Evolutionary conservation across 2,113 vertebrate genomes (phyloP), one percentile per base, ranked within the genome.

Genomic region (Istiophorus platypterus): DNA sequence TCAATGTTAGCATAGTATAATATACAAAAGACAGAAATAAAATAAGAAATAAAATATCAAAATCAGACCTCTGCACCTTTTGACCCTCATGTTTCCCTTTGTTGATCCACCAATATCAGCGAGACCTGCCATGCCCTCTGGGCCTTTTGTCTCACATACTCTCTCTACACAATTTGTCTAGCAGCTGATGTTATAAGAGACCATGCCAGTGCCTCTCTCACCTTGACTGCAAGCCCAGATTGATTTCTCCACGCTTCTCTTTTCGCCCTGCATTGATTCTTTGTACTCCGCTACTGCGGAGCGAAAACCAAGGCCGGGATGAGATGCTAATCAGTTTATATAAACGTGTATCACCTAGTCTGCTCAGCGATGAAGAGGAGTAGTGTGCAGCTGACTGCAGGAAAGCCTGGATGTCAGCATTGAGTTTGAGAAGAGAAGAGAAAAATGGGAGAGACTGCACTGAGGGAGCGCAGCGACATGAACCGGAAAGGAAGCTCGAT

Each of bases 261-360:
- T 81, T 61, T 41, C 57, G 34, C 42, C 47, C 79, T 76, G 78
- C 74, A 70, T 84, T 76, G 90, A 93, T 91, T 90, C 62, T 77
- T 79, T 88, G 29, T 42, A 45, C 52, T 72, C 41, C 1, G 41
- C 59, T 7, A 71, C 72, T 42, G 69, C 24, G 14, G 39, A 85
- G 79, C 56, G 41, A 80, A 79, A 86, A 73, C 49, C 42, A 18
- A 73, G 62, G 71, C 42, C 7, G n/a, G 51, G 75, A 41, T 83
- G 75, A 88, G 86, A 85, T 91, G 76, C 72, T 90, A 78, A 90
- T 85, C 77, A 71, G 80, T 85, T 82, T 81, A 83, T 84, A 78
- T 80, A 78, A 84, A 83, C 78, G 75, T 85, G 80, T 63, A 68
- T 78, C 72, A 56, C 27, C 56, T 58, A 39, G 76, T 54, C 71